Conservation (phyloP, 2,797 vertebrate genomes). For the Microcaecilia unicolor region DNA sequence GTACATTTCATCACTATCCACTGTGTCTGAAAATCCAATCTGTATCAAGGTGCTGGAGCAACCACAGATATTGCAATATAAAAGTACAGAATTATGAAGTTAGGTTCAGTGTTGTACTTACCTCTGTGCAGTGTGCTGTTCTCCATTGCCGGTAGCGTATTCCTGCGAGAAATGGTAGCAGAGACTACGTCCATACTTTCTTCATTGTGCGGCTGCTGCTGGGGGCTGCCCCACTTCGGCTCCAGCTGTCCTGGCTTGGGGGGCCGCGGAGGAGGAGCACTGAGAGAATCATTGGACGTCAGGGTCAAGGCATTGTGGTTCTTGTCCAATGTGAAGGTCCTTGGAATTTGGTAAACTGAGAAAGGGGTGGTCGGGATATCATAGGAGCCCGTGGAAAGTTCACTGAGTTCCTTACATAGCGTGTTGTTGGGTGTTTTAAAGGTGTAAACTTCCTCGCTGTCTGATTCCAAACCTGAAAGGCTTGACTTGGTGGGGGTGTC, state of each 20-base stretch:
- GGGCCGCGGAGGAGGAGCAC: conserved; percentile 74
- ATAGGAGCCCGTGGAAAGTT: conserved; percentile 75
- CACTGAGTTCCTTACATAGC: conserved; percentile 71
- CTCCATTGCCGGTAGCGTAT: conserved; percentile 87
- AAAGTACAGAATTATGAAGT: too few relatives aligned
- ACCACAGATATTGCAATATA: too few relatives aligned
- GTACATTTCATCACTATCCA: too few relatives aligned
- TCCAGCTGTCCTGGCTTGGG: conserved; percentile 80
- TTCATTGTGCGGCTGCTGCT: conserved; percentile 61
- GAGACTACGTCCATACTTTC: conserved; percentile 53
- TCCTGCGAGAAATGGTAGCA: conserved; percentile 85
- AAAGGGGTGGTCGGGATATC: conserved; percentile 74
- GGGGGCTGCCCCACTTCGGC: conserved; percentile 75
- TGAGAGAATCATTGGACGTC: conserved; percentile 57
- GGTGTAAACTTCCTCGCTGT: conserved; percentile 82
- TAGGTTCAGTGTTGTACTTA: too few relatives aligned
- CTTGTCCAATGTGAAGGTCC: conserved; percentile 85
- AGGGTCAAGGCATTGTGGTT: conserved; percentile 86
- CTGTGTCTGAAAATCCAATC: too few relatives aligned
- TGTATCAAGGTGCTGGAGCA: too few relatives aligned
- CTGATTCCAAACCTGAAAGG: conserved; percentile 67
- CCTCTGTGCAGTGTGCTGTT: conserved; percentile 90
- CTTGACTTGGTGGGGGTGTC: conserved; percentile 60
- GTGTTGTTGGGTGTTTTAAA: conserved; percentile 88
- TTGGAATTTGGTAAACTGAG: conserved; percentile 88